phyloP scores from a whole-genome alignment of 2,797 vertebrate genomes.

The Microctenopoma lineatum region DNA sequence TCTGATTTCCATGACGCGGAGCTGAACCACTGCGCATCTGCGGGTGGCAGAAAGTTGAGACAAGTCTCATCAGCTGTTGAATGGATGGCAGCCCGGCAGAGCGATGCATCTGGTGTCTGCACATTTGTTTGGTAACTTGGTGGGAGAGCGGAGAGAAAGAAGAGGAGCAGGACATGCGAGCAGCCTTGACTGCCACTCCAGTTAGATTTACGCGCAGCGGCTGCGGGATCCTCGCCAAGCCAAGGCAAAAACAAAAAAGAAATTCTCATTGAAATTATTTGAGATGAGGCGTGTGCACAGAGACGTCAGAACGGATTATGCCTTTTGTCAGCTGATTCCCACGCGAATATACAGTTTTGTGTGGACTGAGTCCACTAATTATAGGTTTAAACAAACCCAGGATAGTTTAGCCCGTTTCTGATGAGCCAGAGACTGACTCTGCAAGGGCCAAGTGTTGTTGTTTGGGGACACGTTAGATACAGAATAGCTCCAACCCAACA shows the following conservation, averaged over 20 bases:
- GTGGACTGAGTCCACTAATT: constrained; percentile 68
- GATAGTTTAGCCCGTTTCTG: constrained; percentile 64
- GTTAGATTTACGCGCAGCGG: constrained; percentile 45
- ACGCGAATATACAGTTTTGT: constrained; percentile 53
- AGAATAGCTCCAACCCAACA: not conserved
- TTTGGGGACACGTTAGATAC: constrained; percentile 21
- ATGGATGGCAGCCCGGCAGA: constrained; percentile 46
- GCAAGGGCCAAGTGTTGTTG: constrained; percentile 30
- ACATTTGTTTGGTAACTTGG: constrained; percentile 62
- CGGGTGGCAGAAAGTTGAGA: constrained; percentile 44
- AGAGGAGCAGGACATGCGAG: constrained; percentile 18
- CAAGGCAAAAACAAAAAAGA: not conserved
- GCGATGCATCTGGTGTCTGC: constrained; percentile 60
- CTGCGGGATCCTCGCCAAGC: constrained; percentile 31
- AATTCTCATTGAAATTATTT: constrained; percentile 29
- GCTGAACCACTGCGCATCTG: constrained; percentile 16
- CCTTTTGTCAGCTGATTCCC: constrained; percentile 61
- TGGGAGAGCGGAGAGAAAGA: constrained; percentile 19
- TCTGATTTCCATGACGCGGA: constrained; percentile 28
- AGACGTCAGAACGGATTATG: constrained; percentile 57
- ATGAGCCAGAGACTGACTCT: constrained; percentile 58
- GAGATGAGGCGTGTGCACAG: constrained; percentile 55
- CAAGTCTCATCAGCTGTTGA: constrained; percentile 71
- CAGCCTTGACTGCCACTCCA: constrained; percentile 7
- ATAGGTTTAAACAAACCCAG: constrained; percentile 63